phyloP scores from a whole-genome alignment of 2,888 invertebrate species.

The Eupithecia dodoneata region DNA sequence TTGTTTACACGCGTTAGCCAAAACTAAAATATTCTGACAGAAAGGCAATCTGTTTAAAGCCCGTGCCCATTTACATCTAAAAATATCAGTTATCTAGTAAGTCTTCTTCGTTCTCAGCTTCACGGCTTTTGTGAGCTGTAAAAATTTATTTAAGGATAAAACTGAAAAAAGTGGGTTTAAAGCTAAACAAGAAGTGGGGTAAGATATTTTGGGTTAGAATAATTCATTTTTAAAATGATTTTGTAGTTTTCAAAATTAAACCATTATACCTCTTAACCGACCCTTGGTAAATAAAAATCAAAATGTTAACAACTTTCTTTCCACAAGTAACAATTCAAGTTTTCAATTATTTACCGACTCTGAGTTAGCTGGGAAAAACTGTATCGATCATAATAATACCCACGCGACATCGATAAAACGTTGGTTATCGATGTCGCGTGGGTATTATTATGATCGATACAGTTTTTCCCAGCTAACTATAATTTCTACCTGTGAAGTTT shows the following conservation, averaged over 20 bases:
- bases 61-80: no score
- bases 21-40: not conserved
- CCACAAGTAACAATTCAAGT: not conserved
- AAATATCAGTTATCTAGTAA: no score
- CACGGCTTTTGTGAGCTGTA: no score
- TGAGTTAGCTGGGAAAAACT: not conserved
- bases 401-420: not conserved
- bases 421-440: not conserved
- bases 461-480: not conserved
- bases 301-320: not conserved
- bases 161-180: no score
- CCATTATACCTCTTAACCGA: not conserved
- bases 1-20: not conserved
- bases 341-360: not conserved
- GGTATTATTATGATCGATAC: not conserved
- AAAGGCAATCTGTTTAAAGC: no score
- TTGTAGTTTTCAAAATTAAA: no score
- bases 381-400: not conserved
- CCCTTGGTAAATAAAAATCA: not conserved
- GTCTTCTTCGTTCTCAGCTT: no score
- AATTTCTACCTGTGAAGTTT: not conserved
- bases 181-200: no score
- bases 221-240: no score
- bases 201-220: no score
- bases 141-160: no score